phyloP scores from a whole-genome alignment of 2,888 invertebrate species.

The Eucera pruinosa region DNA sequence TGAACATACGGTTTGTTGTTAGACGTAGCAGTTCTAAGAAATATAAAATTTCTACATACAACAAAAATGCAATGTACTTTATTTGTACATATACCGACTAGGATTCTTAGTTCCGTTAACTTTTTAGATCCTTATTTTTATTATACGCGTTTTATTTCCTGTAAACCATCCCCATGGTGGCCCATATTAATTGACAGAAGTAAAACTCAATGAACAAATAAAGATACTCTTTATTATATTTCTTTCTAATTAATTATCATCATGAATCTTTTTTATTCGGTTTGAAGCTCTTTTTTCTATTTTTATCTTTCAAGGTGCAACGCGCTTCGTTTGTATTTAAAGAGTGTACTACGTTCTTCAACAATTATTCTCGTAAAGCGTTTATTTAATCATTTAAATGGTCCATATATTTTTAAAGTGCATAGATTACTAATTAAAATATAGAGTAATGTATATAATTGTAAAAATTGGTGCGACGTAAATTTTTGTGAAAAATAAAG shows the following conservation, averaged over 20 bases:
- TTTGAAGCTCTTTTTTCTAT: no score
- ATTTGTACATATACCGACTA: constrained; percentile 2
- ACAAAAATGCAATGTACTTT: constrained; percentile 21
- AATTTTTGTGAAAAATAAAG: neutral
- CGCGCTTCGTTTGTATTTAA: neutral
- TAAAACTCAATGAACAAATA: neutral
- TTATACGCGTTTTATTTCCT: neutral
- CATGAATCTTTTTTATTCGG: no score
- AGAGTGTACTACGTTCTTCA: constrained; percentile 20
- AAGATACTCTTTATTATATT: neutral
- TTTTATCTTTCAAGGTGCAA: neutral
- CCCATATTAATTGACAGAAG: neutral
- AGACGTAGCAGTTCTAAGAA: constrained; percentile 67
- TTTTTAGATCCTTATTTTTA: neutral
- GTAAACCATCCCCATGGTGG: neutral
- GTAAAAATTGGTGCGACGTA: neutral
- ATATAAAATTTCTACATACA: constrained; percentile 73
- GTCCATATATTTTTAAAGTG: no score
- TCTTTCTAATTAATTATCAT: no score
- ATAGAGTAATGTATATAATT: neutral
- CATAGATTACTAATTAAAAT: neutral
- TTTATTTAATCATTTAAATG: neutral
- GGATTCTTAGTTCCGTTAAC: neutral
- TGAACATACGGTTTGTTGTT: constrained; percentile 71
- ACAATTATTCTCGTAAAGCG: neutral